A percentile compares a stretch with the other conserved stretches of the same genome.
phyloP scores from a whole-genome alignment of 1,140 invertebrate genomes.

The Halotydeus destructor region DNA sequence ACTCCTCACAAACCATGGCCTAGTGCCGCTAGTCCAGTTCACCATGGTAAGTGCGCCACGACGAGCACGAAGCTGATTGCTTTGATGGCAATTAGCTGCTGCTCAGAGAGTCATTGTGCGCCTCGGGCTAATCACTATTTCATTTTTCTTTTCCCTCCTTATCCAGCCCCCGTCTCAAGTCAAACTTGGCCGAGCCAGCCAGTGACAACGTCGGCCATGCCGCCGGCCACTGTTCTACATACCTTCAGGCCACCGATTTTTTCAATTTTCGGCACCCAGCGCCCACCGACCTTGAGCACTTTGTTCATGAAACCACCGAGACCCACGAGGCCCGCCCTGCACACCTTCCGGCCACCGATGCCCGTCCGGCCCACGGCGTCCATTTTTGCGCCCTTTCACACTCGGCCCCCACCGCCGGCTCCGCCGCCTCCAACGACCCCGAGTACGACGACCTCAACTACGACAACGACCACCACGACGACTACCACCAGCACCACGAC shows the following conservation, averaged over 20 bases:
- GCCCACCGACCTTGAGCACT: background rate
- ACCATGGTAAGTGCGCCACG: background rate
- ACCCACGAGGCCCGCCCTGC: background rate
- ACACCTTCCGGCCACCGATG: background rate
- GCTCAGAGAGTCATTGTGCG: background rate
- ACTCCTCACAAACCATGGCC: background rate
- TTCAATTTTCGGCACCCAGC: slow-evolving; percentile 8
- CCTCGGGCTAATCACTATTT: background rate
- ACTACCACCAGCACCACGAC: slow-evolving; percentile 9
- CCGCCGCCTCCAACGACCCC: slow-evolving; percentile 20
- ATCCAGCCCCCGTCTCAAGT: background rate
- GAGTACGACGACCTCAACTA: slow-evolving; percentile 18
- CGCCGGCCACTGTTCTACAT: background rate
- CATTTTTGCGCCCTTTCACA: background rate
- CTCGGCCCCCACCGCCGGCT: slow-evolving; percentile 3
- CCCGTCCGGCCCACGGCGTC: slow-evolving; percentile 6
- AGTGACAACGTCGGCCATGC: background rate
- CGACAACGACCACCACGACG: slow-evolving; percentile 16
- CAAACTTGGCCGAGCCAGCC: slow-evolving; percentile 7
- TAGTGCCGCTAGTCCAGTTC: slow-evolving; percentile 1
- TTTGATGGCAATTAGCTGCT: background rate
- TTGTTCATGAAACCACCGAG: background rate
- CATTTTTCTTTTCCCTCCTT: background rate
- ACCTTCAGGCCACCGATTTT: slow-evolving; percentile 12
- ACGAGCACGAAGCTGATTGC: background rate